Conservation (phyloP, 2,113 vertebrate genomes). For the Hyla sarda region DNA sequence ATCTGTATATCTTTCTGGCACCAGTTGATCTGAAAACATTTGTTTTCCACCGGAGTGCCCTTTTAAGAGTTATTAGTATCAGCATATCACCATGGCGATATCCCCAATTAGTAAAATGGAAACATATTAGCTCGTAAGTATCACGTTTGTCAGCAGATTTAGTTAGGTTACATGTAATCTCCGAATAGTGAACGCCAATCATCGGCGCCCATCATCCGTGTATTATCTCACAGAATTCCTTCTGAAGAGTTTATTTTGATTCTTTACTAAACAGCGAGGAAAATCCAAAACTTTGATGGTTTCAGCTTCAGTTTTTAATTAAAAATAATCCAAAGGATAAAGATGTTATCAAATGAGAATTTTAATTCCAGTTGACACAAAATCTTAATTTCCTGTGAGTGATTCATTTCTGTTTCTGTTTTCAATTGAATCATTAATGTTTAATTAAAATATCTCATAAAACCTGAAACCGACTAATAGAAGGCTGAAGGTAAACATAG, state of each 20-base stretch:
- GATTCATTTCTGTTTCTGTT: background rate
- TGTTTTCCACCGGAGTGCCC: too few relatives aligned
- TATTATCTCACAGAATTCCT: background rate
- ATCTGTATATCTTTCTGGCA: too few relatives aligned
- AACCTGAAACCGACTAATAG: too few relatives aligned
- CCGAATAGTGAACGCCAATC: background rate
- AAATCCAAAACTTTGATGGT: background rate
- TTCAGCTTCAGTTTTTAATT: slow-evolving; percentile 8
- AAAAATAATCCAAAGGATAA: slow-evolving; percentile 23
- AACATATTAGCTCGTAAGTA: background rate
- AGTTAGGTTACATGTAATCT: background rate
- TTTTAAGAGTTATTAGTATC: too few relatives aligned
- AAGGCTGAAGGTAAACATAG: background rate
- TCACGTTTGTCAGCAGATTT: too few relatives aligned
- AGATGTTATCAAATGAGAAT: slow-evolving; percentile 13
- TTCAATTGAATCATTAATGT: background rate
- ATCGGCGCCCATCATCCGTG: background rate
- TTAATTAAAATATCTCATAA: too few relatives aligned
- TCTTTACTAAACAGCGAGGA: background rate
- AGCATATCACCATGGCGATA: background rate
- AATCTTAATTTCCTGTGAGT: background rate
- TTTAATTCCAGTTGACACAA: slow-evolving; percentile 6
- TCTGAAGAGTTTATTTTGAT: background rate
- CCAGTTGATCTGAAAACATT: too few relatives aligned
- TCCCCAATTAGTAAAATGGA: background rate